Conservation (phyloP, 1,140 invertebrate genomes). For the Ceratoteleas bidentatus region DNA sequence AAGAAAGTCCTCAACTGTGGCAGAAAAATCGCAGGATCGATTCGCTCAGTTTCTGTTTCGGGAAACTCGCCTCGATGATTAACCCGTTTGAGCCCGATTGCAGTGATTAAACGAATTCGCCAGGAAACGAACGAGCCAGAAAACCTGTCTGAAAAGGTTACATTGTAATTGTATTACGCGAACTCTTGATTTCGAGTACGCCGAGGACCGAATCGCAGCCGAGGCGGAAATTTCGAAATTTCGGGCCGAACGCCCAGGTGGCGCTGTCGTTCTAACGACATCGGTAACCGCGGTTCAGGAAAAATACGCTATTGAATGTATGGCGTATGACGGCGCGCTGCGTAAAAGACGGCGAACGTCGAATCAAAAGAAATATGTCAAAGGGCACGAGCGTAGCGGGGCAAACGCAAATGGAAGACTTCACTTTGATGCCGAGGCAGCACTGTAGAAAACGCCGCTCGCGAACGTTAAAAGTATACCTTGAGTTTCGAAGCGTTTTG, state of each 20-base stretch:
- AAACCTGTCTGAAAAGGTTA: too few relatives aligned
- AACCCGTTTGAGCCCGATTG: too few relatives aligned
- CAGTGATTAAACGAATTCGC: too few relatives aligned
- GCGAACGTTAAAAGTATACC: conserved; percentile 65
- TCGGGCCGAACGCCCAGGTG: neutral
- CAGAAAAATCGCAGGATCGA: too few relatives aligned
- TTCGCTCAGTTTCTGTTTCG: too few relatives aligned
- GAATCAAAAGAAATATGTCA: conserved; percentile 67
- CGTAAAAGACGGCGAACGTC: conserved; percentile 56
- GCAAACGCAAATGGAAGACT: conserved; percentile 67
- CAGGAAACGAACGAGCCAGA: too few relatives aligned
- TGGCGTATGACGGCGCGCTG: conserved; percentile 37
- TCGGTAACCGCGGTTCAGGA: conserved; percentile 32
- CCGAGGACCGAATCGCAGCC: too few relatives aligned
- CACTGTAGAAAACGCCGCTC: conserved; percentile 61
- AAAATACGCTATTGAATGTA: conserved; percentile 63
- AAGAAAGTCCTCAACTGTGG: too few relatives aligned
- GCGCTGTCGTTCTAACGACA: conserved; percentile 46
- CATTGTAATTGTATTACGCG: conserved; percentile 12
- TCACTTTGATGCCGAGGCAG: conserved; percentile 64
- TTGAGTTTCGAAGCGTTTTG: conserved; percentile 63
- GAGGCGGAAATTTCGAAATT: too few relatives aligned
- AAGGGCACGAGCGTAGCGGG: conserved; percentile 64
- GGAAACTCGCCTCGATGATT: too few relatives aligned
- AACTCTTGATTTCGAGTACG: conserved; percentile 16